Conservation (phyloP, 2,888 invertebrate species). For the Perizoma flavofasciatum region DNA sequence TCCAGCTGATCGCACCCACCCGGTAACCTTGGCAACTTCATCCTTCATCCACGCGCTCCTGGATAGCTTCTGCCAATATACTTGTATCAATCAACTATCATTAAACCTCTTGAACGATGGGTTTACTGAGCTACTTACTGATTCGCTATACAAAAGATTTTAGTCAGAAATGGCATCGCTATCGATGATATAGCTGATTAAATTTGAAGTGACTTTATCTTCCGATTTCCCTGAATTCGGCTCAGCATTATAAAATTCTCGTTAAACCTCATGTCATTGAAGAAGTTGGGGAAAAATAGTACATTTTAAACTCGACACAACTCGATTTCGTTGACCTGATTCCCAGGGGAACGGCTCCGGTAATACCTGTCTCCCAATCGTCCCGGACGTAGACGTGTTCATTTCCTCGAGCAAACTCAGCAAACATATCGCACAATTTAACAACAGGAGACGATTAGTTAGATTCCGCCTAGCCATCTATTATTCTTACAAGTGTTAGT, state of each 20-base stretch:
- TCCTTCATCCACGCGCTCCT: constrained; percentile 63
- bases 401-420: constrained; percentile 52
- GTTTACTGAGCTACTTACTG: constrained; percentile 6
- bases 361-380: constrained; percentile 43
- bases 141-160: constrained; percentile 6
- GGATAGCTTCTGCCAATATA: constrained; percentile 39
- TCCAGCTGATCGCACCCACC: constrained; percentile 81
- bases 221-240: constrained; percentile 5
- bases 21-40: constrained; percentile 80
- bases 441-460: too few species aligned
- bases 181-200: constrained; percentile 14
- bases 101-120: constrained; percentile 30
- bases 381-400: constrained; percentile 52
- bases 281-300: constrained; percentile 12
- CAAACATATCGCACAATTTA: too few species aligned
- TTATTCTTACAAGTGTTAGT: too few species aligned
- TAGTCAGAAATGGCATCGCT: constrained; percentile 4
- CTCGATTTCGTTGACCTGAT: constrained; percentile 41
- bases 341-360: constrained; percentile 43
- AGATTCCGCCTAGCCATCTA: too few species aligned
- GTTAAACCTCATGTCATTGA: constrained; percentile 3
- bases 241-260: neutral
- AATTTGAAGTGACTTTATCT: constrained; percentile 13
- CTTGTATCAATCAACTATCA: constrained; percentile 19
- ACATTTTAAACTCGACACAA: constrained; percentile 15